A percentile compares a stretch with the other conserved stretches of the same genome.
Conservation (phyloP, 1,140 invertebrate genomes). For the Aphidius gifuensis region DNA sequence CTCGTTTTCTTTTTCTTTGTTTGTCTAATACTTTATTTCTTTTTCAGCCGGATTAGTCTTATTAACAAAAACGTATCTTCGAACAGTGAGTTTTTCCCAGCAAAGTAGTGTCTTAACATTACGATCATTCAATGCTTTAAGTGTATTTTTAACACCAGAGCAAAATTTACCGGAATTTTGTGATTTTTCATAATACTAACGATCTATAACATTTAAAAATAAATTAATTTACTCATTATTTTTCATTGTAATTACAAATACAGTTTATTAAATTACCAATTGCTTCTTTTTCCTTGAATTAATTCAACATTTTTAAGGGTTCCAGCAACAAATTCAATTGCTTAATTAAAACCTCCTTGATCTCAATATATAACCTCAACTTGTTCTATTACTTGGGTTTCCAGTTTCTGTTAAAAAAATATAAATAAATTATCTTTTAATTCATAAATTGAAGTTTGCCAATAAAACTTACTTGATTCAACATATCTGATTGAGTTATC, state of each 20-base stretch:
- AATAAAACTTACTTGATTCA: conserved; percentile 86
- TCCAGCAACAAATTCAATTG: conserved; percentile 97
- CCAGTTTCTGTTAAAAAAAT: conserved; percentile 74
- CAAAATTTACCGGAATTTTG: conserved; percentile 99
- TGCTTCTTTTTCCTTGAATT: conserved; percentile 99
- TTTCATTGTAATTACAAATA: too few species aligned
- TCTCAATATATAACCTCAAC: conserved; percentile 99
- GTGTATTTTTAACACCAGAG: conserved; percentile 98
- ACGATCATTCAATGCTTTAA: conserved; percentile 94
- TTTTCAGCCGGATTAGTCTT: conserved; percentile 85
- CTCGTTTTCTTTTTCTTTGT: conserved; percentile 98
- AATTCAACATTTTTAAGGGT: conserved; percentile 99
- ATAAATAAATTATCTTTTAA: conserved; percentile 12
- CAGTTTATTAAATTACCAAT: too few species aligned
- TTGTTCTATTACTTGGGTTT: conserved; percentile 97
- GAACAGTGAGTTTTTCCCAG: conserved; percentile 99
- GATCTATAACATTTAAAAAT: conserved; percentile 55
- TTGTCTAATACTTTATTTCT: conserved; percentile 90
- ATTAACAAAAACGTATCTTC: conserved; percentile 94
- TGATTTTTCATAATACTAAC: conserved; percentile 99
- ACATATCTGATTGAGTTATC: conserved; percentile 99
- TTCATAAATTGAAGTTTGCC: background rate
- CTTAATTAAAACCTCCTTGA: conserved; percentile 99
- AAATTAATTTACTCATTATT: too few species aligned
- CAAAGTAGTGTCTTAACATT: conserved; percentile 98